These are phyloP conservation scores for Apteryx mantelli DNA, from an alignment of 2,113 vertebrate genomes.

Conservation along the genomic window DNA sequence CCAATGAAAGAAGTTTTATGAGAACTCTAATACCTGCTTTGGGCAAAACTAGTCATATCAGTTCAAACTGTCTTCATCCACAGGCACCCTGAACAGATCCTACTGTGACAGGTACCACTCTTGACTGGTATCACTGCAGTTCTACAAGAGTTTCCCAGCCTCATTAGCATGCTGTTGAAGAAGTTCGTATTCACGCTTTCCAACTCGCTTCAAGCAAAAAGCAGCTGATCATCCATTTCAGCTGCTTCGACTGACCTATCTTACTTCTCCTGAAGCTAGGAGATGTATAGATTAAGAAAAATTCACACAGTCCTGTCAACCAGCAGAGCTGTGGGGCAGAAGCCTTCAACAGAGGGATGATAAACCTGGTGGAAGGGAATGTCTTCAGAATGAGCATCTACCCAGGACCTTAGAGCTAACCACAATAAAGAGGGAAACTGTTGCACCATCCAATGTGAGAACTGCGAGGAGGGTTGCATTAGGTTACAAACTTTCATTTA, in stretches of 20 bases:
- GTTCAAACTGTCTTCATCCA: neutral
- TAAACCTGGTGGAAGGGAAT: neutral
- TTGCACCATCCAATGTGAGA: neutral
- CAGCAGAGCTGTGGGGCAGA: neutral
- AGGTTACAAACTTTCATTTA: neutral
- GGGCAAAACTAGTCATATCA: neutral
- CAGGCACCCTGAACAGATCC: neutral
- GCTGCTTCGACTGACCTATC: neutral
- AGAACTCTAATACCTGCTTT: neutral
- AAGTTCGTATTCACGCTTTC: slow-evolving; percentile 8
- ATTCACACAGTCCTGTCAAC: neutral
- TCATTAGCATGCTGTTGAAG: neutral
- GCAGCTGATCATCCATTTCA: neutral
- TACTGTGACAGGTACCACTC: neutral
- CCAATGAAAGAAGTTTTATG: neutral
- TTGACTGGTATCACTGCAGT: neutral
- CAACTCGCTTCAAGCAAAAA: neutral
- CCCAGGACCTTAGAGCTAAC: neutral
- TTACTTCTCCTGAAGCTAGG: neutral
- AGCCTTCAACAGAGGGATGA: neutral
- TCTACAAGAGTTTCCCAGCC: neutral
- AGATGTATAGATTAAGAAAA: neutral
- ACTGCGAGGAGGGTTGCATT: neutral
- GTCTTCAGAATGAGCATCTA: neutral
- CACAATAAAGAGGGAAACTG: neutral